Base-by-base conservation (phyloP, 2,888 invertebrate species). In the Tinea pellionella region DNA sequence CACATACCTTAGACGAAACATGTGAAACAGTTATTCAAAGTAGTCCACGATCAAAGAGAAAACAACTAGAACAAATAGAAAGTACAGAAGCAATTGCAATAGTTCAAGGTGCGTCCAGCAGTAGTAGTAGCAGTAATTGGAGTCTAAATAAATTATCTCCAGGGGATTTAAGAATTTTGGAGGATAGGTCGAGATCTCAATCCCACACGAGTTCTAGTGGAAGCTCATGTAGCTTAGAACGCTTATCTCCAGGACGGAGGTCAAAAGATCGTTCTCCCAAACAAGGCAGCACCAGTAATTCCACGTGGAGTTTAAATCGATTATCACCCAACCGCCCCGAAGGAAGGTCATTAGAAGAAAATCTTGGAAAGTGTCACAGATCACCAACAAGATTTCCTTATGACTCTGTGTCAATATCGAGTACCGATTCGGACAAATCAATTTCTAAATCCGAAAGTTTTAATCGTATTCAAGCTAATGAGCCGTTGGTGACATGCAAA, bases 1-100 rank as follows among this genome's bases (percentile, higher is more conserved):
- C 92, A 0, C 90, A 89, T 65, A 89, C 91, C 0, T 70, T 92
- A 55, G 93, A 93, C 67, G 91, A 91, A 68, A 89, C 92, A 0
- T 92, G 92, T 16, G 92, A 91, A 69, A 89, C 90, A 32, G 90
- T 91, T 0, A 91, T 92, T 61, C 90, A 90, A 72, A 89, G 89
- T 13, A 90, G 91, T 67, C 90, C 91, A 29, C 75, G 88, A 63
- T 79, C 88, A 0, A 88, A 88, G 66, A 71, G 89, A 63, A 86
- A 79, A 69, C 81, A 89, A 51, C 68, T 89, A 0, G 89, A 89
- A 62, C 81, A 86, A 68, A 69, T 87, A 15, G 89, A 89, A 68
- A 85, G 83, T 63, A 71, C 79, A 16, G 88, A 88, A 60, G 74
- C 83, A 13, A 76, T 84, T 66, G 80, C 85, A 8, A 84, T 87